These are phyloP conservation scores for Pelosia muscerda DNA, from an alignment of 2,888 invertebrate genomes.

Conservation along the genomic window DNA sequence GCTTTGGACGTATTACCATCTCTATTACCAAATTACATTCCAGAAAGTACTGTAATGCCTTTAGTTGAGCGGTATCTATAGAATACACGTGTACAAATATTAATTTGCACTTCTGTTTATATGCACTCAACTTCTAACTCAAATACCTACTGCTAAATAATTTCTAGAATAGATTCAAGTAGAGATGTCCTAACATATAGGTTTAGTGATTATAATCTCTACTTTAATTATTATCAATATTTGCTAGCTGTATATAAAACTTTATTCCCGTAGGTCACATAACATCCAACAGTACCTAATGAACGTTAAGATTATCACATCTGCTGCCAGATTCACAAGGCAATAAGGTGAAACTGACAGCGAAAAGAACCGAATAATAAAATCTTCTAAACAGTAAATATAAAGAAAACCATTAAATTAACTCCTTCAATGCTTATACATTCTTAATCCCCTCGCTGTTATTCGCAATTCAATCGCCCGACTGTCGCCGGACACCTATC, in stretches of 20 bases:
- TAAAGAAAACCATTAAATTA: slow-evolving; percentile 2
- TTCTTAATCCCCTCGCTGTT: slow-evolving; percentile 21
- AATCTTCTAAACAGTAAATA: neutral
- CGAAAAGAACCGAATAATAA: neutral
- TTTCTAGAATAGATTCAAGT: too few species aligned
- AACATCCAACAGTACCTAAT: too few species aligned
- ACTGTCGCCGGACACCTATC: slow-evolving; percentile 69
- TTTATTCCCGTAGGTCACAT: too few species aligned
- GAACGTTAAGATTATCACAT: too few species aligned
- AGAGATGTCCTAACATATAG: too few species aligned
- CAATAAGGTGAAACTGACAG: neutral
- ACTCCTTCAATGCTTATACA: slow-evolving; percentile 7
- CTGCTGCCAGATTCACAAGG: too few species aligned
- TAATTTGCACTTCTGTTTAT: neutral
- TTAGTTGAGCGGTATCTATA: neutral
- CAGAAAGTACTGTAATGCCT: neutral
- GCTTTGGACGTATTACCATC: too few species aligned
- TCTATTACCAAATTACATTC: neutral
- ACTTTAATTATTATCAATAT: too few species aligned
- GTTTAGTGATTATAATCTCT: too few species aligned
- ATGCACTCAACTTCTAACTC: neutral
- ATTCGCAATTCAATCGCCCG: slow-evolving; percentile 53
- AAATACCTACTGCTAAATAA: too few species aligned
- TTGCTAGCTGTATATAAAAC: too few species aligned
- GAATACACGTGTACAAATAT: neutral